These are phyloP conservation scores for Synergus japonicus DNA, from an alignment of 2,888 invertebrate genomes.

Conservation along the genomic window DNA sequence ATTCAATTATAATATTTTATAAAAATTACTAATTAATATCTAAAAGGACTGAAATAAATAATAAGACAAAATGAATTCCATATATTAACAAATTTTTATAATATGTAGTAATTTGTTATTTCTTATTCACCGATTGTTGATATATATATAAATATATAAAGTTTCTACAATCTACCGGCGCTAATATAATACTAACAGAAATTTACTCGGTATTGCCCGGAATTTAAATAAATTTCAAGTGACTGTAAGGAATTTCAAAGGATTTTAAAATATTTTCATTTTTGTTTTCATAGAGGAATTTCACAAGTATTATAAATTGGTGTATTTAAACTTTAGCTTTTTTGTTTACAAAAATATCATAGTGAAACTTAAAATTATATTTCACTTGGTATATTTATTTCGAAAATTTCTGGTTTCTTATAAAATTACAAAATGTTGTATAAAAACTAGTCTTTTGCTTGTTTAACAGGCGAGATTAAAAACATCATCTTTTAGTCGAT, in stretches of 20 bases:
- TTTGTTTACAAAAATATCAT: conserved; percentile 21
- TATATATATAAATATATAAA: no score
- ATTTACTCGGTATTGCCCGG: no score
- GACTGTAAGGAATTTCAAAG: no score
- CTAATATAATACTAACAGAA: no score
- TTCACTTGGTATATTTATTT: neutral
- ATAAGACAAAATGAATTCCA: no score
- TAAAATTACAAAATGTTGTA: conserved; percentile 6
- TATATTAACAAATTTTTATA: no score
- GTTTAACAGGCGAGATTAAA: neutral
- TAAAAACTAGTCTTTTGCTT: neutral
- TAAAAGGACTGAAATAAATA: no score
- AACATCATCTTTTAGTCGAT: neutral
- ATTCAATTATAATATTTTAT: neutral
- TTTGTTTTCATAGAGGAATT: neutral
- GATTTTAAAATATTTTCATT: neutral
- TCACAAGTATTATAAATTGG: neutral
- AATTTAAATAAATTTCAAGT: no score
- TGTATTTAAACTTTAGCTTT: neutral
- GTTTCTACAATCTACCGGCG: no score
- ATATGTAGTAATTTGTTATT: no score
- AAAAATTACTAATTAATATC: neutral
- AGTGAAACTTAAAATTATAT: conserved; percentile 14
- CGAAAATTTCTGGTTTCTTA: neutral
- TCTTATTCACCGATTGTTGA: no score